Conservation (phyloP, 2,797 vertebrate genomes). For the Chrysolophus pictus region DNA sequence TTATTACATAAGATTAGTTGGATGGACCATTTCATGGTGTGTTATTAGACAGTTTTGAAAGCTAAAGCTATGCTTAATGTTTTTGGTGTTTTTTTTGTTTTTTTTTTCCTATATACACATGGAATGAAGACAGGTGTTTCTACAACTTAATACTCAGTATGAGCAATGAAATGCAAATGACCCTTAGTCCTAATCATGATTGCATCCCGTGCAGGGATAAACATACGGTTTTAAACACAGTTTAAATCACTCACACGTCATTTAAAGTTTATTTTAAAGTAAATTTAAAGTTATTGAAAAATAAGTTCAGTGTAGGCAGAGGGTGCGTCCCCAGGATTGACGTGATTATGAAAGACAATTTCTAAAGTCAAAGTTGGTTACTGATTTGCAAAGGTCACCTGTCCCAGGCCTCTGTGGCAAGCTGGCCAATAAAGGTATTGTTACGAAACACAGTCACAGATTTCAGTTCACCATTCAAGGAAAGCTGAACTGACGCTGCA, state of each 20-base stretch:
- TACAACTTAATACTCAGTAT: neutral
- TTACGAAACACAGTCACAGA: conserved; percentile 7
- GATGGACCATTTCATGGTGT: neutral
- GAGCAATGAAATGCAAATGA: neutral
- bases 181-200: neutral
- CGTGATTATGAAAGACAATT: conserved; percentile 28
- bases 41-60: neutral
- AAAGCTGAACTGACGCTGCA: neutral
- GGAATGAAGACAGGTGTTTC: neutral
- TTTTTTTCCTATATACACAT: neutral
- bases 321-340: neutral
- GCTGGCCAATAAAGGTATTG: neutral
- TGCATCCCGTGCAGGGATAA: neutral
- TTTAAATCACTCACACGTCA: neutral
- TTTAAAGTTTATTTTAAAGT: neutral
- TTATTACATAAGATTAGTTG: neutral
- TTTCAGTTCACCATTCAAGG: neutral
- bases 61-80: neutral
- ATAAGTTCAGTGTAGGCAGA: neutral
- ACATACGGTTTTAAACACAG: neutral
- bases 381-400: conserved; percentile 54
- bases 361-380: conserved; percentile 54
- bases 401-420: conserved; percentile 23
- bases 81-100: no score
- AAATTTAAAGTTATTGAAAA: neutral